Percentiles rank a stretch among this genome's conserved stretches.
These are phyloP conservation scores for Callyntrura sp. DNA, from an alignment of 2,888 invertebrate genomes.

Conservation along the genomic window DNA sequence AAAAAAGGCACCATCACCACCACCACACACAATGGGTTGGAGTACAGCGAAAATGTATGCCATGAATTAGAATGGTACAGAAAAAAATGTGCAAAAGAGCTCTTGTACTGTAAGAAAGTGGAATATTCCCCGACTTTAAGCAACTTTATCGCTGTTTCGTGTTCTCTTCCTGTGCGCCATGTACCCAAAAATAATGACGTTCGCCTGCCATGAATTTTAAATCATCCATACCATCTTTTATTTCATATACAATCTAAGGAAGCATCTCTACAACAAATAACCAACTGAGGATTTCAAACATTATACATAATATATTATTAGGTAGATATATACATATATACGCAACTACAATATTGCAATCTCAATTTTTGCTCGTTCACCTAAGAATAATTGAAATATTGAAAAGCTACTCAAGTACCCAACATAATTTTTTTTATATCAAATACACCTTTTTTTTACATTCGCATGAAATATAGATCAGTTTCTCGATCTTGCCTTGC, in stretches of 20 bases:
- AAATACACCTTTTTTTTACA: background rate
- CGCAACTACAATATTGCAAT: background rate
- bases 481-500: no score
- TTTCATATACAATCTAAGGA: background rate
- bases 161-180: no score
- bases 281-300: background rate
- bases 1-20: no score
- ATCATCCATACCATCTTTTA: conserved; percentile 43
- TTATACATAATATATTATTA: background rate
- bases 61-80: no score
- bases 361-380: background rate
- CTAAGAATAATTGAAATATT: background rate
- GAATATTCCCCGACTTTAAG: no score
- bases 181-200: no score
- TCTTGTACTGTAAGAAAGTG: no score
- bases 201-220: no score
- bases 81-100: no score
- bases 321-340: background rate
- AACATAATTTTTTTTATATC: background rate
- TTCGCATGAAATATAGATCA: background rate
- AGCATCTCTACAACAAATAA: conserved; percentile 13
- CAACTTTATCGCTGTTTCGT: no score
- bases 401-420: conserved; percentile 1
- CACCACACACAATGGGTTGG: no score
- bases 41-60: no score